These are phyloP conservation scores for Aphidoletes aphidimyza DNA, from an alignment of 2,888 invertebrate species.

Conservation along the genomic window DNA sequence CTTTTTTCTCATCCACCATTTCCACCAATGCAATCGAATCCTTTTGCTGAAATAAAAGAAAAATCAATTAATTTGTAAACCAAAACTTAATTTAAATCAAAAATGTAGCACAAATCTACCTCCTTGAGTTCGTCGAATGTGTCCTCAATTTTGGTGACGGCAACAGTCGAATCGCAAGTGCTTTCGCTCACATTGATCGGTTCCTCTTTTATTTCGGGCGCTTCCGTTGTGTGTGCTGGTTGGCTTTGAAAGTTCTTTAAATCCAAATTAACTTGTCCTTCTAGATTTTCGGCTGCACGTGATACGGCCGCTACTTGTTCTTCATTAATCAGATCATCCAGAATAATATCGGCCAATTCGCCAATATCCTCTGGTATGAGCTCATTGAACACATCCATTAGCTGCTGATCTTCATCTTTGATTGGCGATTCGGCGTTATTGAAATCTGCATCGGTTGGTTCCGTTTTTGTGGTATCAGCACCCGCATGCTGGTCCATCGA, in stretches of 20 bases:
- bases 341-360: constrained; percentile 64
- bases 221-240: background rate
- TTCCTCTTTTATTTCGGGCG: background rate
- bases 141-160: background rate
- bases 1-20: constrained; percentile 64
- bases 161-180: background rate
- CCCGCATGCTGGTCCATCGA: background rate
- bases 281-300: background rate
- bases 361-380: constrained; percentile 64
- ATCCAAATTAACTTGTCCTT: constrained; percentile 24
- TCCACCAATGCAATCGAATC: constrained; percentile 60
- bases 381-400: constrained; percentile 64
- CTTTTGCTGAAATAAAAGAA: constrained; percentile 55
- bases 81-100: too few species aligned
- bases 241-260: constrained; percentile 17
- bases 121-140: background rate
- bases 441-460: constrained; percentile 55
- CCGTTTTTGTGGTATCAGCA: background rate
- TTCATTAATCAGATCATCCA: constrained; percentile 55
- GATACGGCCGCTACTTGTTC: background rate
- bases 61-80: background rate
- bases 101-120: too few species aligned
- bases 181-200: background rate
- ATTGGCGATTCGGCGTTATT: constrained; percentile 60
- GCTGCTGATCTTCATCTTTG: constrained; percentile 63